These are phyloP conservation scores for Uropsilus gracilis DNA, from an alignment of 2,113 vertebrate species.

Conservation along the genomic window DNA sequence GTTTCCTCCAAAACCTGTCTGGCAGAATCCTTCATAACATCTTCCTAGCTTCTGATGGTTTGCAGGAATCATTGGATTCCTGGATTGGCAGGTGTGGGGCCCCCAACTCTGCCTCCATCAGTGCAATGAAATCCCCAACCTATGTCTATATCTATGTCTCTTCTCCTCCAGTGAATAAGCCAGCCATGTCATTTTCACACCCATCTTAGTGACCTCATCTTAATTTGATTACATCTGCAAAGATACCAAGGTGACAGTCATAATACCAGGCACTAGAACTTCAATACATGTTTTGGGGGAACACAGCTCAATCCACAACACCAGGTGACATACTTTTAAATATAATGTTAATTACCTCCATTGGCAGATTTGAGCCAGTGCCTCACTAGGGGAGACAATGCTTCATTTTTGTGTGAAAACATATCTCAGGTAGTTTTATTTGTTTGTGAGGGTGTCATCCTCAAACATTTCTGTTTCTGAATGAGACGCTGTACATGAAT, in stretches of 20 bases:
- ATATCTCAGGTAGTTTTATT: background rate
- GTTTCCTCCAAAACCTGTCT: background rate
- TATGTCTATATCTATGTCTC: background rate
- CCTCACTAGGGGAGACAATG: background rate
- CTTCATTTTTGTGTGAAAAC: background rate
- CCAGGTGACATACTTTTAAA: background rate
- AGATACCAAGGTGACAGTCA: background rate
- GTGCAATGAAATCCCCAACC: background rate
- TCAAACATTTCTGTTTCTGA: constrained; percentile 8
- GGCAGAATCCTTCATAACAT: background rate
- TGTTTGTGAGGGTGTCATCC: background rate
- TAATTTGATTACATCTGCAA: background rate
- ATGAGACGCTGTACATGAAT: background rate
- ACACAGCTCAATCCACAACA: background rate
- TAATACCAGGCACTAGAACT: background rate
- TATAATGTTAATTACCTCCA: background rate
- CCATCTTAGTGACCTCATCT: background rate
- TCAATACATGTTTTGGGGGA: background rate
- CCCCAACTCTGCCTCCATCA: background rate
- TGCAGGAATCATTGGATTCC: background rate
- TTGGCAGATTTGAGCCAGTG: background rate
- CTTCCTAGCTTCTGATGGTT: background rate
- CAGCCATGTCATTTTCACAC: background rate
- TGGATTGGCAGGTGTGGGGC: background rate
- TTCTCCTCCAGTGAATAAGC: background rate